These are phyloP conservation scores for Crematogaster levior DNA, from an alignment of 2,888 invertebrate species.

Conservation along the genomic window DNA sequence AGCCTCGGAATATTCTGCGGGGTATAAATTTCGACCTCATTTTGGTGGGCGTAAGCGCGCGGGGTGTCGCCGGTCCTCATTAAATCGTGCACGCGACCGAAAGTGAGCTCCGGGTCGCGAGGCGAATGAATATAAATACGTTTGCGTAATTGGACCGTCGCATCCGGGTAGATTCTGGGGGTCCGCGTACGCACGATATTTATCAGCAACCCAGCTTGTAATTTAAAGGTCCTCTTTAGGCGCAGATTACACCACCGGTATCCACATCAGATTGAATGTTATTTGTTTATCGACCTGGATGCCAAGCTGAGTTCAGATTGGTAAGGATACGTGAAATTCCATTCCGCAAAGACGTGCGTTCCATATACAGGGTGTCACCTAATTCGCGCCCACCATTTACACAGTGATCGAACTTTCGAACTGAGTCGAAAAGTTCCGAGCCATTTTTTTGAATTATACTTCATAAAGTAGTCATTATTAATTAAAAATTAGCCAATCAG, in stretches of 20 bases:
- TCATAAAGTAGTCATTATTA: no score
- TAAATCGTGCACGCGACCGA: constrained; percentile 63
- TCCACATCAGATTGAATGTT: constrained; percentile 6
- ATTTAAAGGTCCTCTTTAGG: constrained; percentile 59
- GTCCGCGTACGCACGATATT: constrained; percentile 52
- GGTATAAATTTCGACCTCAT: constrained; percentile 62
- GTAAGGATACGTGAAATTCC: constrained; percentile 25
- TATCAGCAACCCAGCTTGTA: constrained; percentile 61
- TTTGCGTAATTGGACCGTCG: constrained; percentile 65
- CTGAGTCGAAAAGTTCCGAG: no score
- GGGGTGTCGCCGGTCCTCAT: constrained; percentile 36
- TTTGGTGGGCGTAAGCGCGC: constrained; percentile 31
- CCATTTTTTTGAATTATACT: no score
- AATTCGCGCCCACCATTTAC: no score
- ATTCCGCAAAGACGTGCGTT: not conserved
- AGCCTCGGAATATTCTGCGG: constrained; percentile 5
- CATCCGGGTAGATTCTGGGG: constrained; percentile 45
- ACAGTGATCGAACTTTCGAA: no score
- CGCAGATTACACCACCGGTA: constrained; percentile 45
- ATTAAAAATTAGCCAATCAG: no score
- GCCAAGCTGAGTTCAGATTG: not conserved
- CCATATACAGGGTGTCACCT: no score
- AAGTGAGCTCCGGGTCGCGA: constrained; percentile 57
- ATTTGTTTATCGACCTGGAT: constrained; percentile 17
- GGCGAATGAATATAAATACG: constrained; percentile 66